Conservation (phyloP, 2,797 vertebrate genomes). For the Trachops cirrhosus region DNA sequence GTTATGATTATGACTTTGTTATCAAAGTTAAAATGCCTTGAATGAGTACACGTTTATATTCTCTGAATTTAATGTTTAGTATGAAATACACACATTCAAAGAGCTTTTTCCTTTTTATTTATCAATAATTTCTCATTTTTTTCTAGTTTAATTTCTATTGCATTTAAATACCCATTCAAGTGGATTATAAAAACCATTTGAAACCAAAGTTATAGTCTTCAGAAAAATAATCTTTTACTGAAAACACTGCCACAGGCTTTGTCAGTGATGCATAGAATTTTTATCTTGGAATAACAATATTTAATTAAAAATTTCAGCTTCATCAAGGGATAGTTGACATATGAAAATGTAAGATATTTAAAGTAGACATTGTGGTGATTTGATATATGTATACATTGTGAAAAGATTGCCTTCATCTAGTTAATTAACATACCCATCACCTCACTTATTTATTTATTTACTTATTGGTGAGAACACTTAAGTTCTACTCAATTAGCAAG, state of each 20-base stretch:
- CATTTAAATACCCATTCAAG: not conserved
- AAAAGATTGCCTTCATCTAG: not conserved
- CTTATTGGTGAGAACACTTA: not conserved
- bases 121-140: not conserved
- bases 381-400: not conserved
- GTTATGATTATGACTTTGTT: no score
- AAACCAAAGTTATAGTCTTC: not conserved
- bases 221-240: not conserved
- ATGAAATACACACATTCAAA: not conserved
- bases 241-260: not conserved
- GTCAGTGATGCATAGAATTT: not conserved
- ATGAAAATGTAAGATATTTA: not conserved
- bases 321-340: not conserved
- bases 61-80: no score
- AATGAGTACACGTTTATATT: no score
- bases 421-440: not conserved
- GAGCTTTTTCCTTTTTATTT: not conserved
- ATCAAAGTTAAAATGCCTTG: no score
- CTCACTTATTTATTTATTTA: not conserved
- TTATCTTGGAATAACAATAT: not conserved
- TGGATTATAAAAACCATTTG: not conserved
- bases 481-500: not conserved
- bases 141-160: not conserved
- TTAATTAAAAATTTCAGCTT: not conserved
- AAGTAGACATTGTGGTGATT: not conserved